phyloP scores from a whole-genome alignment of 2,113 vertebrate genomes.

The Nothocercus nigrocapillus region DNA sequence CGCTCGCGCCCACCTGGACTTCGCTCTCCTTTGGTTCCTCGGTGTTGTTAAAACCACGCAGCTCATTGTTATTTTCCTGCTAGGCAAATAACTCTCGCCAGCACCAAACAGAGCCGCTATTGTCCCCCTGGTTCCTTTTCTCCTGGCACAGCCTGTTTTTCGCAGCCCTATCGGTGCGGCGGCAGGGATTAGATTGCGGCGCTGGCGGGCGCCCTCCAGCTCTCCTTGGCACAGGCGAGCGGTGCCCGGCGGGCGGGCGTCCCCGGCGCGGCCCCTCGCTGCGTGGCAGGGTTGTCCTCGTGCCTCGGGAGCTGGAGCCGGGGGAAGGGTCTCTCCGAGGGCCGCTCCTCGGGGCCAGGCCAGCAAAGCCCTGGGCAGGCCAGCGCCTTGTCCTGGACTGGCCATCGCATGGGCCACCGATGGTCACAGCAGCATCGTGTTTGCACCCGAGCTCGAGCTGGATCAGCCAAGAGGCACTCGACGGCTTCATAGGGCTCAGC shows the following conservation, averaged over 20 bases:
- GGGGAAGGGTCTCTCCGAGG: too few species aligned
- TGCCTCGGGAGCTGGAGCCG: too few species aligned
- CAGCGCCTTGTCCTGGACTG: too few species aligned
- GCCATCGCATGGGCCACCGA: too few species aligned
- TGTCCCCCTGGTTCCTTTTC: too few species aligned
- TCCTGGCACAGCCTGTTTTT: background rate
- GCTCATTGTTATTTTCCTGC: background rate
- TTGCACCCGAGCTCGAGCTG: too few species aligned
- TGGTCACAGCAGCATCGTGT: too few species aligned
- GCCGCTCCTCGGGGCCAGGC: too few species aligned
- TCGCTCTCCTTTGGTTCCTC: background rate
- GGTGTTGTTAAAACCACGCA: background rate
- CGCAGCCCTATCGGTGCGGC: accelerated
- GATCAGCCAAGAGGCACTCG: too few species aligned
- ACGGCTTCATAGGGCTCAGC: background rate
- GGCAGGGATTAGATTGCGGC: background rate
- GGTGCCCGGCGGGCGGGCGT: background rate
- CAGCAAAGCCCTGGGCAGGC: too few species aligned
- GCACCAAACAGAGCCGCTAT: background rate
- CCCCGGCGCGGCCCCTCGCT: background rate
- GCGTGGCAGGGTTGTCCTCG: accelerated
- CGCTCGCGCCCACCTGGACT: accelerated
- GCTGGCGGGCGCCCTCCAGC: background rate
- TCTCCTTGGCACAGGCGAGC: background rate
- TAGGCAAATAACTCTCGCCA: background rate